phyloP scores from a whole-genome alignment of 2,888 invertebrate species.

The Pharmacophagus antenor region DNA sequence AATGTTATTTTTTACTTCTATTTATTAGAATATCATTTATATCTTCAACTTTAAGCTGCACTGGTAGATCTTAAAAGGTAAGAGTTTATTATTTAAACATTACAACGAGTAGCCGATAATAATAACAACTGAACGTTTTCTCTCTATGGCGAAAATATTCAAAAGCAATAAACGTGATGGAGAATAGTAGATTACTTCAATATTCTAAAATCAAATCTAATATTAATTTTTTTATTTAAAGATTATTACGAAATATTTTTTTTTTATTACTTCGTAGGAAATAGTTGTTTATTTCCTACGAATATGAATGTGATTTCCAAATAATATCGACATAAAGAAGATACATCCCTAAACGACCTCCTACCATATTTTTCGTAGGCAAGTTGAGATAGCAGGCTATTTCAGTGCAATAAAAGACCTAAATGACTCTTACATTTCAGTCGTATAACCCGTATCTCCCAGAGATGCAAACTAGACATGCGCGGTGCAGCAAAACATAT shows the following conservation, averaged over 20 bases:
- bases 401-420: not conserved
- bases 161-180: not conserved
- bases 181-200: not conserved
- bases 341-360: not conserved
- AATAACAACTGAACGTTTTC: not conserved
- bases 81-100: not conserved
- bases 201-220: not conserved
- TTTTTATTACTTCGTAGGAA: not conserved
- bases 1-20: not conserved
- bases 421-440: constrained; percentile 2
- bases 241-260: too few relatives aligned
- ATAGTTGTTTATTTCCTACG: too few relatives aligned
- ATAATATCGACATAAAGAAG: not conserved
- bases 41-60: too few relatives aligned
- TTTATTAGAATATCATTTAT: not conserved
- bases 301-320: not conserved
- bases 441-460: not conserved
- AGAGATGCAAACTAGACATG: constrained; percentile 10
- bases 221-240: too few relatives aligned
- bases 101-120: not conserved
- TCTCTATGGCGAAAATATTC: not conserved
- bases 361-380: not conserved
- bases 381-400: not conserved
- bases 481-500: constrained; percentile 7
- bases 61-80: not conserved